Conservation (phyloP, 2,113 vertebrate genomes). For the Puffinus mauretanicus region DNA sequence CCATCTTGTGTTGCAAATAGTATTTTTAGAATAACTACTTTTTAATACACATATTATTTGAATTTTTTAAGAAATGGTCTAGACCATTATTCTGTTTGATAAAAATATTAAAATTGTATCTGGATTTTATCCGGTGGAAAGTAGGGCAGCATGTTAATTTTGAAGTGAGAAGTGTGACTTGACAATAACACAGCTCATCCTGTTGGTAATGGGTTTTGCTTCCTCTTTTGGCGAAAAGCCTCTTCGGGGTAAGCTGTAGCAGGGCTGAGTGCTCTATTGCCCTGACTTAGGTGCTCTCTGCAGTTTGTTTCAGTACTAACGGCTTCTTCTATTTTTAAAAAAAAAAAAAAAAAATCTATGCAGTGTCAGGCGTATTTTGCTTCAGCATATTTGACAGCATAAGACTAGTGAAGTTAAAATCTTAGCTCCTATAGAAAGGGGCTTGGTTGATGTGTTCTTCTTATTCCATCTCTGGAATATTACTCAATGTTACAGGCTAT, state of each 20-base stretch:
- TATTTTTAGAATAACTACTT: not conserved
- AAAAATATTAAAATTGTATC: not conserved
- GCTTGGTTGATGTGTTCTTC: not conserved
- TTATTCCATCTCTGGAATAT: not conserved
- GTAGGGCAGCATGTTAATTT: not conserved
- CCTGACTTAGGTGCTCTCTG: not conserved
- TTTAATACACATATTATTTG: not conserved
- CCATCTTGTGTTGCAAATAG: not conserved
- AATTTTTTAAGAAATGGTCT: not conserved
- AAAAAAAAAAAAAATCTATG: not conserved
- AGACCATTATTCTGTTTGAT: not conserved
- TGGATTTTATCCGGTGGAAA: not conserved
- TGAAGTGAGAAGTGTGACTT: not conserved
- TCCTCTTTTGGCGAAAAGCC: slow-evolving; percentile 4
- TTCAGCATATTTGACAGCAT: not conserved
- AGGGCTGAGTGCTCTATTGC: not conserved
- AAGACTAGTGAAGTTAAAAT: not conserved
- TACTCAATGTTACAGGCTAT: not conserved
- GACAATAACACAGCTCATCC: not conserved
- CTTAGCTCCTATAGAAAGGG: not conserved
- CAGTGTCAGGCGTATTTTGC: not conserved
- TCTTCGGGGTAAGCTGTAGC: not conserved
- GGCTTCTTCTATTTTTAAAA: not conserved
- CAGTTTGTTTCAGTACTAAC: not conserved
- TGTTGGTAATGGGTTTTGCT: not conserved